Evolutionary conservation across 2,888 invertebrate genomes (phyloP).

Genomic region (Nasonovia ribisnigri): DNA sequence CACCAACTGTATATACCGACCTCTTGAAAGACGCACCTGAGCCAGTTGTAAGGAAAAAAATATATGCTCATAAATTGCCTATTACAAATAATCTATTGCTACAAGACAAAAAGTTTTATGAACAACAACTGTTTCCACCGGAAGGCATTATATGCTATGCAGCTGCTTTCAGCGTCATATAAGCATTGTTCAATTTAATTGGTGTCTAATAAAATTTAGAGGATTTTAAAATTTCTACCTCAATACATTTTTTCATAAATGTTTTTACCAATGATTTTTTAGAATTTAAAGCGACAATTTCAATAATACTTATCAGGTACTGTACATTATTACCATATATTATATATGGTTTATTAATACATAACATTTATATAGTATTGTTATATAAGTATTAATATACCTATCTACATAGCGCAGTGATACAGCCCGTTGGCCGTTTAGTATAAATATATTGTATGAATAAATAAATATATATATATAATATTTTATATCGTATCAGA

Average conservation of each 20-base stretch:
- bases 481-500: too few species aligned
- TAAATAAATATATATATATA: too few species aligned
- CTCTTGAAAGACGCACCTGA: not conserved
- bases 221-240: not conserved
- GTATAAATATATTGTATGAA: too few species aligned
- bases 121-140: constrained; percentile 23
- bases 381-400: too few species aligned
- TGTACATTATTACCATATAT: too few species aligned
- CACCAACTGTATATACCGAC: not conserved
- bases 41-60: not conserved
- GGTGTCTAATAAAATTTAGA: not conserved
- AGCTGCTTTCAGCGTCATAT: constrained; percentile 30
- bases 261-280: not conserved
- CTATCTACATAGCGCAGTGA: too few species aligned
- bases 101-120: constrained; percentile 8
- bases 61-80: not conserved
- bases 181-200: not conserved
- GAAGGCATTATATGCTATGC: constrained; percentile 40
- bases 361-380: too few species aligned
- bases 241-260: not conserved
- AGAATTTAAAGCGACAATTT: not conserved
- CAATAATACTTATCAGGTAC: not conserved
- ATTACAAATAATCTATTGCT: not conserved
- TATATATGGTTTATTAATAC: too few species aligned
- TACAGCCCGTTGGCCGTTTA: too few species aligned